Evolutionary conservation across 2,113 vertebrate species (phyloP), one percentile per base, ranked within the genome.

Genomic region (Oncorhynchus nerka): DNA sequence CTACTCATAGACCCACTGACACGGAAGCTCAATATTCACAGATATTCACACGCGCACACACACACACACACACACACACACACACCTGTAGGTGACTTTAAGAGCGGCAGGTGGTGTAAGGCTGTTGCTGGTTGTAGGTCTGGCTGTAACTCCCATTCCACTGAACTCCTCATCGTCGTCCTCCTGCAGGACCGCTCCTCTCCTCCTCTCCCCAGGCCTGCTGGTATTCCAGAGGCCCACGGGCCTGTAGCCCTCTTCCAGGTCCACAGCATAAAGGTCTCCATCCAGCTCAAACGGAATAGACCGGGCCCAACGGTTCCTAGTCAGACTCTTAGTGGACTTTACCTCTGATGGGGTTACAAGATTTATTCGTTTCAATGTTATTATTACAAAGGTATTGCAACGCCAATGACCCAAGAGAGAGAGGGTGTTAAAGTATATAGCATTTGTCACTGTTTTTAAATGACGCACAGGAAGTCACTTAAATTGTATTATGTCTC

Each of bases 41-140:
- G 7, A 39, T 39, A 39, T 39, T 9, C 39, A 45, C 34, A 34
- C 0, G 1, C 34, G 2, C 6, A 45, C 13, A 28, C 20, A 8
- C 48, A 90, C 80, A 75, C 20, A 68, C 26, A 20, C 22, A 75
- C 39, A 26, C 11, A 26, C 24, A 68, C 32, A 34, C 70, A 70
- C 66, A 69, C 51, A 75, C 97, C 97, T 95, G 86, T 98, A 96
- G 15, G 97, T 99, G 82, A 99, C 97, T 94, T 97, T 98, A 68
- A 98, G 94, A 30, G 96, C 92, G 79, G 93, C 92, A 30, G 96
- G 88, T 70, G 93, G 88, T 3, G 91, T 77, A 8, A 93, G 89
- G 57, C 91, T 94, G 75, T 79, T 90, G 1, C 83, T 89, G 74
- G 89, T 86, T 71, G 91, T 91, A 57, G 89, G 85, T 68, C 72